Conservation (phyloP, 2,797 vertebrate species). For the Microctenopoma steveboyesi region DNA sequence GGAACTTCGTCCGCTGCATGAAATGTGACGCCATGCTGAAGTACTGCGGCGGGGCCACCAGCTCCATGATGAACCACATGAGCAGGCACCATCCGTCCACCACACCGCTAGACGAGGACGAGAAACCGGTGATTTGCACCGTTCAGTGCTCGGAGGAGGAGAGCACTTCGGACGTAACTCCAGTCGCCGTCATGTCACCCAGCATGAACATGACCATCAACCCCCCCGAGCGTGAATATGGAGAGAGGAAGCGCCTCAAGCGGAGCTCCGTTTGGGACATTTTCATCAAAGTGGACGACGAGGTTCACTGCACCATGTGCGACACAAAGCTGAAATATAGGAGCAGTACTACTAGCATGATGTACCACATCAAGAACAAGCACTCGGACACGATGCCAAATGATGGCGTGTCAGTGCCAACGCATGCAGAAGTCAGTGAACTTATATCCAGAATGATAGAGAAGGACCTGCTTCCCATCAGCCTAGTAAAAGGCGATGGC, state of each 20-base stretch:
- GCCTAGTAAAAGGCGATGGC: conserved; percentile 54
- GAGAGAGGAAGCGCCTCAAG: conserved; percentile 60
- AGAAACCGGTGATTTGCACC: conserved; percentile 50
- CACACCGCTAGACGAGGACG: conserved; percentile 39
- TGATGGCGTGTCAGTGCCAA: conserved; percentile 24
- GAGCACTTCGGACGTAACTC: conserved; percentile 26
- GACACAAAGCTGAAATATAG: conserved; percentile 70
- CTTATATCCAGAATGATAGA: conserved; percentile 72
- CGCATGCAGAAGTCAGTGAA: conserved; percentile 63
- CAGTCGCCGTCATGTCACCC: conserved; percentile 30
- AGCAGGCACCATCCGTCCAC: conserved; percentile 43
- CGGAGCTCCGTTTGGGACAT: conserved; percentile 73
- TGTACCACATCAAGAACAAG: conserved; percentile 75
- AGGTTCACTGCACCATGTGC: conserved; percentile 72
- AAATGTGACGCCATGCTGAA: conserved; percentile 64
- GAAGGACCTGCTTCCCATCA: conserved; percentile 73
- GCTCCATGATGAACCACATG: conserved; percentile 71
- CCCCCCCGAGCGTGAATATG: conserved; percentile 44
- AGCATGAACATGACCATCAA: neutral
- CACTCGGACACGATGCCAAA: conserved; percentile 46
- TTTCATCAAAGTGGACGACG: conserved; percentile 65
- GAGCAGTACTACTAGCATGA: conserved; percentile 77
- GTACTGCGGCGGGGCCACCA: conserved; percentile 72
- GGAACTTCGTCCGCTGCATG: conserved; percentile 63
- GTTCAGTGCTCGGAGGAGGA: conserved; percentile 55